Evolutionary conservation across 2,113 vertebrate species (phyloP).

Genomic region (Caloenas nicobarica): DNA sequence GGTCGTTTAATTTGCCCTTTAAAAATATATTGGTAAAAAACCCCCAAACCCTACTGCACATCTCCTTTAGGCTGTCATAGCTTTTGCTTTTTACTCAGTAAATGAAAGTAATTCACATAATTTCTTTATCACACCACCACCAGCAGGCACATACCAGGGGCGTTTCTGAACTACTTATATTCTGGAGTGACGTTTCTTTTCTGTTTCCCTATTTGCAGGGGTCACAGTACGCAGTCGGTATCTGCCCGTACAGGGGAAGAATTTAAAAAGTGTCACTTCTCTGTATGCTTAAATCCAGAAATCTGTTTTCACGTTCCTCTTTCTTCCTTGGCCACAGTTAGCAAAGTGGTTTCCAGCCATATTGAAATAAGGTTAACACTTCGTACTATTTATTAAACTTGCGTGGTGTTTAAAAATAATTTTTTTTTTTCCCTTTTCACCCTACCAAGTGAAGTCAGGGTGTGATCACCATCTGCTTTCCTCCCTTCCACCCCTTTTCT

Average conservation of each 20-base stretch:
- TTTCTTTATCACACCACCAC: background rate
- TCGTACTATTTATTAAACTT: background rate
- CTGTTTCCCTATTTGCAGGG: background rate
- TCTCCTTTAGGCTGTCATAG: background rate
- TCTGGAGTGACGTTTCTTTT: background rate
- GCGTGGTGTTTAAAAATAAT: background rate
- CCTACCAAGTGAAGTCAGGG: background rate
- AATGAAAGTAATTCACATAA: background rate
- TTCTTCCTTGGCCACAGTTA: background rate
- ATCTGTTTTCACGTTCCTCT: background rate
- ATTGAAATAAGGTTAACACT: background rate
- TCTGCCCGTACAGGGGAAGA: background rate
- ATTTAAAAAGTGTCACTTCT: background rate
- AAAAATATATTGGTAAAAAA: background rate
- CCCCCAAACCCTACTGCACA: too few species aligned
- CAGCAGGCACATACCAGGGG: accelerated
- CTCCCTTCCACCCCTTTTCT: background rate
- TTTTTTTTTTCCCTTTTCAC: background rate
- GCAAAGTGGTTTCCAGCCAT: background rate
- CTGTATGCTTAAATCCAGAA: background rate
- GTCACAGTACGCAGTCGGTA: accelerated
- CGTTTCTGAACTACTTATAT: background rate
- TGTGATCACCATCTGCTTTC: background rate
- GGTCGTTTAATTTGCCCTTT: background rate
- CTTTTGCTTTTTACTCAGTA: background rate